A percentile compares a stretch with the other conserved stretches of the same genome.
Evolutionary conservation across 2,888 invertebrate species (phyloP).

Genomic region (Nomada ruficornis): DNA sequence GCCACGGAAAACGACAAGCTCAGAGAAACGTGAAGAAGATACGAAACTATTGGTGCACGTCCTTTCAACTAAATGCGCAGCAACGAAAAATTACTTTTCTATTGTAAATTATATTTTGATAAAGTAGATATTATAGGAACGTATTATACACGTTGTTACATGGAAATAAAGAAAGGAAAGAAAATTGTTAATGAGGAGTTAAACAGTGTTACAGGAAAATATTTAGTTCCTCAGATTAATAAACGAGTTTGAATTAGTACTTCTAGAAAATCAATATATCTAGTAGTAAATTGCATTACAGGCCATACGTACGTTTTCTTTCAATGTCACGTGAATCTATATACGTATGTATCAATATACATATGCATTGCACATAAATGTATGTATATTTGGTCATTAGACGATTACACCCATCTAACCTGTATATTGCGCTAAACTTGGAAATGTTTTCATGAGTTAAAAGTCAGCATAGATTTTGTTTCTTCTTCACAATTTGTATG

Average conservation of each 20-base stretch:
- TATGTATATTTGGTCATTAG: too few species aligned
- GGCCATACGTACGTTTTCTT: neutral
- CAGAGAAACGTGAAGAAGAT: slow-evolving; percentile 9
- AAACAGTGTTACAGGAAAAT: neutral
- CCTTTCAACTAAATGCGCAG: neutral
- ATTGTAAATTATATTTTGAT: neutral
- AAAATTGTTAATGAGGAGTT: neutral
- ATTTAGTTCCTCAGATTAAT: neutral
- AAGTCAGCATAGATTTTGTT: too few species aligned
- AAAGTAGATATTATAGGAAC: neutral
- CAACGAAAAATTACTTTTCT: neutral
- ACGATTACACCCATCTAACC: too few species aligned
- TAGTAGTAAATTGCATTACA: neutral
- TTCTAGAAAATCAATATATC: slow-evolving; percentile 7
- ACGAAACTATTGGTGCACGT: neutral
- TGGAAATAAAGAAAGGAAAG: neutral
- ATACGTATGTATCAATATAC: neutral
- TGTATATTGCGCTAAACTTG: too few species aligned
- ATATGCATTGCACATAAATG: neutral
- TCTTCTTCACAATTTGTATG: too few species aligned
- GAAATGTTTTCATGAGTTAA: too few species aligned
- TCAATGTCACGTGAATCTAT: neutral
- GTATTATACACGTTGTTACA: neutral
- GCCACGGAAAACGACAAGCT: slow-evolving; percentile 36
- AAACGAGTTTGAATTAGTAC: neutral